These are phyloP conservation scores for Picus viridis DNA, from an alignment of 2,797 vertebrate species.

Conservation along the genomic window DNA sequence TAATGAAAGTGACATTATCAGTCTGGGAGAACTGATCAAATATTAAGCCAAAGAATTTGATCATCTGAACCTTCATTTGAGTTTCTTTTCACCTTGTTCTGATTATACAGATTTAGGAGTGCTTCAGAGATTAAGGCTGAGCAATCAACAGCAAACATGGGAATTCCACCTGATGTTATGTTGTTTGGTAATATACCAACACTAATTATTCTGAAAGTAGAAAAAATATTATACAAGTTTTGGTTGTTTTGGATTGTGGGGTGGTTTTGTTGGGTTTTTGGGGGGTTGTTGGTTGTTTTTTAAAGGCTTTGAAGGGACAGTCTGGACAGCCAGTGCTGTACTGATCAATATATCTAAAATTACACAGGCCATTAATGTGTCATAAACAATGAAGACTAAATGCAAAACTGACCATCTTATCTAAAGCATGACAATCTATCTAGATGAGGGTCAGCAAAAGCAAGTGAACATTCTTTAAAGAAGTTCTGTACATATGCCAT, in stretches of 20 bases:
- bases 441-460: background rate
- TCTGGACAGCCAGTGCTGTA: background rate
- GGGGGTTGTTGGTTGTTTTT: too few relatives aligned
- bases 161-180: background rate
- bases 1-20: background rate
- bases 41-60: constrained; percentile 3
- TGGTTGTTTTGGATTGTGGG: too few relatives aligned
- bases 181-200: background rate
- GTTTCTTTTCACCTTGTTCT: background rate
- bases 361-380: background rate
- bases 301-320: background rate
- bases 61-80: background rate
- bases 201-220: background rate
- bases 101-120: background rate
- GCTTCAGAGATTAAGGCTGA: background rate
- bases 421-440: background rate
- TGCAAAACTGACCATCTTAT: background rate
- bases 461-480: background rate
- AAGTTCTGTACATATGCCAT: background rate
- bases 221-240: background rate
- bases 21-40: background rate
- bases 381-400: background rate
- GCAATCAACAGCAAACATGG: background rate
- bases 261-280: too few relatives aligned
- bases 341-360: background rate